A percentile compares a stretch with the other conserved stretches of the same genome.
Evolutionary conservation across 2,888 invertebrate genomes (phyloP).

Genomic region (Sepiola atlantica): DNA sequence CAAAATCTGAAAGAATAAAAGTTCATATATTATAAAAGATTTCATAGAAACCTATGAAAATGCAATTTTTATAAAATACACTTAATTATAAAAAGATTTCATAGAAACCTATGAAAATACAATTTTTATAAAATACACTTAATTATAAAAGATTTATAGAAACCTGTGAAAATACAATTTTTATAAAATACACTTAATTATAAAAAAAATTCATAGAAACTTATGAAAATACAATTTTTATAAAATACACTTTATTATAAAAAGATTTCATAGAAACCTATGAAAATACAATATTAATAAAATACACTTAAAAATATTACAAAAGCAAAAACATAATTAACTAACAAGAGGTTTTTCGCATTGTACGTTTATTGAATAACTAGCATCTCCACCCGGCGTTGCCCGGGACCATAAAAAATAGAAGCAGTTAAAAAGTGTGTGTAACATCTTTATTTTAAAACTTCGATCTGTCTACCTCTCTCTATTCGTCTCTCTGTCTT

Average conservation of each 20-base stretch:
- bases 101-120: neutral
- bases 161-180: neutral
- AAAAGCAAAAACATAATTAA: too few species aligned
- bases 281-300: neutral
- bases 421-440: too few species aligned
- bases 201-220: neutral
- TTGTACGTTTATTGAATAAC: too few species aligned
- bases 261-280: too few species aligned
- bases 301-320: too few species aligned
- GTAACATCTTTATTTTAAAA: too few species aligned
- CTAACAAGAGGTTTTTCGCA: too few species aligned
- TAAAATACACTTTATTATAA: neutral
- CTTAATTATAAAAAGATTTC: neutral
- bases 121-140: neutral
- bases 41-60: neutral
- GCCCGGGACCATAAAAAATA: too few species aligned
- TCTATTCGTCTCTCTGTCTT: too few species aligned
- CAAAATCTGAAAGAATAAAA: neutral
- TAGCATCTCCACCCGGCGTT: too few species aligned
- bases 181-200: neutral
- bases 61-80: neutral
- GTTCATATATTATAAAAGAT: neutral
- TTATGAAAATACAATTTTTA: neutral
- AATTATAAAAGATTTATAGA: neutral
- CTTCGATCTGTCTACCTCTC: too few species aligned